Conservation (phyloP, 2,797 vertebrate genomes). For the Todus mexicanus region DNA sequence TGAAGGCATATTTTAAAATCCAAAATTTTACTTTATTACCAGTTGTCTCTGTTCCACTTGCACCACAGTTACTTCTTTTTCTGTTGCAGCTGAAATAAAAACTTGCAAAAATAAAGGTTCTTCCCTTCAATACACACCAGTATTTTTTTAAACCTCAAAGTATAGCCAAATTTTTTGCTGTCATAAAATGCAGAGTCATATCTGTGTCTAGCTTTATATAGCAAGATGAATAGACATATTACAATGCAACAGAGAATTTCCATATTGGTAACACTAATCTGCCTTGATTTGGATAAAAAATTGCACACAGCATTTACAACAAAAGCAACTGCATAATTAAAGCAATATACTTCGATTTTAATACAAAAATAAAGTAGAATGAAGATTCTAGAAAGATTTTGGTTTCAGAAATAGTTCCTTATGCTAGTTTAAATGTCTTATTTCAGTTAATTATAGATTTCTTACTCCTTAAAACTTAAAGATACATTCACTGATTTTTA, state of each 20-base stretch:
- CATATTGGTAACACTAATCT: background rate
- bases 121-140: background rate
- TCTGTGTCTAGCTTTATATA: background rate
- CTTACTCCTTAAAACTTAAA: conserved; percentile 68
- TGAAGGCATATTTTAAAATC: background rate
- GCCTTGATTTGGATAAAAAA: conserved; percentile 33
- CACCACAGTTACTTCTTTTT: background rate
- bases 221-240: conserved; percentile 7
- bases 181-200: conserved; percentile 34
- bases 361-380: conserved; percentile 59
- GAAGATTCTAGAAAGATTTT: conserved; percentile 39
- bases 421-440: conserved; percentile 15
- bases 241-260: conserved; percentile 20
- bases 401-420: conserved; percentile 15
- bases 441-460: conserved; percentile 73
- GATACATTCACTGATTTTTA: conserved; percentile 57
- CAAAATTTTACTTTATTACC: background rate
- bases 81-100: conserved; percentile 21
- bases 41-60: background rate
- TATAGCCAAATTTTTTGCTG: background rate
- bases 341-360: conserved; percentile 10
- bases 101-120: background rate
- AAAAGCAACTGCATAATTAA: conserved; percentile 27
- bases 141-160: conserved; percentile 7
- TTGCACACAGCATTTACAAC: background rate